Evolutionary conservation across 2,888 invertebrate genomes (phyloP), one percentile per base, ranked within the genome.

Genomic region (Tubiluchus corallicola): DNA sequence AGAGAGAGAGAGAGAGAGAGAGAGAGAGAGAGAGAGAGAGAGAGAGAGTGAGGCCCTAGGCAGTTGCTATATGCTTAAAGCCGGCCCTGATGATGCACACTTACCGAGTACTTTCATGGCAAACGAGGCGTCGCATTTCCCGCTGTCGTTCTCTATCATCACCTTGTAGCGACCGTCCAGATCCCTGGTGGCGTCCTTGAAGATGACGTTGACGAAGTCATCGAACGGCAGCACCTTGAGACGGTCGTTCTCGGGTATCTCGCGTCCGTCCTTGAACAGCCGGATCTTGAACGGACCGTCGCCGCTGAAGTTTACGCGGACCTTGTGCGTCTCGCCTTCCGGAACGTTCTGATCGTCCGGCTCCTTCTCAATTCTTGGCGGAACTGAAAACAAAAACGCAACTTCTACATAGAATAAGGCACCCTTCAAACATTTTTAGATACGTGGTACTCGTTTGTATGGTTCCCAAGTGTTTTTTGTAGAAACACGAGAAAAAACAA

Each of bases 221-320:
- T 98, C 98, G 63, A 96, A 96, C 20, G 57, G 55, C n/a, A 56
- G 56, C 16, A 64, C 50, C 49, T 59, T 62, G 41, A 64, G 48
- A 17, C 59, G 49, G 44, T 3, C 3, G 15, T 43, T 19, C 9
- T 18, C 82, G 82, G 2, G 74, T 68, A 94, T 68, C 50, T 74
- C 74, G 52, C 74, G 74, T 38, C 88, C 88, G 60, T 90, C 81
- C 59, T 79, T 82, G 48, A 75, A 77, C 45, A 99, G 72, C 2
- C 73, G 74, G 44, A 96, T 80, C 50, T 82, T 80, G 62, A 92
- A 80, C 3, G 96, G 94, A 62, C 92, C 90, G 61, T 94, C 92
- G 20, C 98, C 98, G 45, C 79, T 77, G 71, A 92, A 94, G 60
- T 82, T 84, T 52, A 98, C 79, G 70, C 98, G 98, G 58, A 98